These are phyloP conservation scores for Galemys pyrenaicus DNA, from an alignment of 2,113 vertebrate species.

Conservation along the genomic window DNA sequence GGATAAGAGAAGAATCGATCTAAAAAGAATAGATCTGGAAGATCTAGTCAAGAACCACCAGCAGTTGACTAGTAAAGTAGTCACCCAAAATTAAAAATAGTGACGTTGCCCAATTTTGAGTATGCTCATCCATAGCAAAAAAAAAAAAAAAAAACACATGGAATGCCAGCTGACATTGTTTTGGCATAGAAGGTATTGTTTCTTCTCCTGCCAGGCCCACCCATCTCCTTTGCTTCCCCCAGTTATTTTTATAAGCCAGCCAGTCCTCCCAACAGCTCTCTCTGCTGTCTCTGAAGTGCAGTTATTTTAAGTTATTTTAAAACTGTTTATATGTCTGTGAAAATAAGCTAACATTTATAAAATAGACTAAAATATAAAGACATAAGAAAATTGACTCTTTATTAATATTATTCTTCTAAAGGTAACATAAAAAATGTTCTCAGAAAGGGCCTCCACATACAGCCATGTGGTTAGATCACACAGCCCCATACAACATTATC, in stretches of 20 bases:
- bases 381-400: background rate
- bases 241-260: conserved; percentile 35
- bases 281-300: background rate
- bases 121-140: conserved; percentile 4
- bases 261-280: background rate
- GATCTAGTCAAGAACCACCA: background rate
- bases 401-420: background rate
- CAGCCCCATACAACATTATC: background rate
- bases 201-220: conserved; percentile 51
- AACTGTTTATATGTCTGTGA: background rate
- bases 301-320: background rate
- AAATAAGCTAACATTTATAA: conserved; percentile 16
- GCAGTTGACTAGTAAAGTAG: background rate
- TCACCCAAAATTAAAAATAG: conserved; percentile 41
- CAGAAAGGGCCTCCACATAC: background rate
- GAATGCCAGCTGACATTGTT: conserved; percentile 47
- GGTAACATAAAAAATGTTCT: background rate
- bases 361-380: conserved; percentile 26
- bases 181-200: conserved; percentile 49
- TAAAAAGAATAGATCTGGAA: conserved; percentile 24
- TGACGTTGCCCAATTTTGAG: background rate
- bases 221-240: conserved; percentile 24
- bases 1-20: background rate
- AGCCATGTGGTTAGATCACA: background rate
- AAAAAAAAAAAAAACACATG: background rate